Conservation (phyloP, 2,113 vertebrate species). For the Leucosticte australis region DNA sequence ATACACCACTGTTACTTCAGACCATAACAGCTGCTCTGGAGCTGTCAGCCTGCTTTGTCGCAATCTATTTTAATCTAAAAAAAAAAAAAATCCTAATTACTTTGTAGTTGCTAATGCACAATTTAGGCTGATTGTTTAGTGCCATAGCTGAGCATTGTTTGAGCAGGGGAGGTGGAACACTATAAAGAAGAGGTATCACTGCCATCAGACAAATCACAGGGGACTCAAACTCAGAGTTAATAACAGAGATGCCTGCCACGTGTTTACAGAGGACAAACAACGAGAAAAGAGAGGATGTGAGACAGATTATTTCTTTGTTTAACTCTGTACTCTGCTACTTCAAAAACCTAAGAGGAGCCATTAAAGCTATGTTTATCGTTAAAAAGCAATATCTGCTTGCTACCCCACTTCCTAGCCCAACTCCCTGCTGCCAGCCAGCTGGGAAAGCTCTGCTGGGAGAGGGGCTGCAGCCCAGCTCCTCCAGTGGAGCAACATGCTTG, state of each 20-base stretch:
- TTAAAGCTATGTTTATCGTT: not conserved
- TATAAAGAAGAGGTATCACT: not conserved
- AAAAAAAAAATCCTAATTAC: not conserved
- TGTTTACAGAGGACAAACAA: conserved; percentile 33
- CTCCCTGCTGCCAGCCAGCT: not conserved
- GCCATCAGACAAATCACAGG: not conserved
- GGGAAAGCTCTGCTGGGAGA: not conserved
- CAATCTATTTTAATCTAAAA: not conserved
- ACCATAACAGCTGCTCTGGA: not conserved
- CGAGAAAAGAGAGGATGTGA: not conserved
- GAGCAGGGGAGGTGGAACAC: not conserved
- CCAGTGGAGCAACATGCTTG: not conserved
- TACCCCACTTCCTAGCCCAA: not conserved
- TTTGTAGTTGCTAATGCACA: not conserved
- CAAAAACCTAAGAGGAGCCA: not conserved
- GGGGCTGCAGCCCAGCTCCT: not conserved
- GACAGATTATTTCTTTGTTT: not conserved
- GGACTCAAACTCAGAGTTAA: not conserved
- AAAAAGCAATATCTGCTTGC: not conserved
- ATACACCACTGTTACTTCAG: not conserved
- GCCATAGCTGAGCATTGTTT: not conserved
- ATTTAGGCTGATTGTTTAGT: not conserved
- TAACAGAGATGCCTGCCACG: not conserved
- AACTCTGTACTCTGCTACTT: not conserved
- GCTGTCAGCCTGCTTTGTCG: not conserved